Evolutionary conservation across 2,113 vertebrate genomes (phyloP).

Genomic region (Eubucco bourcierii): DNA sequence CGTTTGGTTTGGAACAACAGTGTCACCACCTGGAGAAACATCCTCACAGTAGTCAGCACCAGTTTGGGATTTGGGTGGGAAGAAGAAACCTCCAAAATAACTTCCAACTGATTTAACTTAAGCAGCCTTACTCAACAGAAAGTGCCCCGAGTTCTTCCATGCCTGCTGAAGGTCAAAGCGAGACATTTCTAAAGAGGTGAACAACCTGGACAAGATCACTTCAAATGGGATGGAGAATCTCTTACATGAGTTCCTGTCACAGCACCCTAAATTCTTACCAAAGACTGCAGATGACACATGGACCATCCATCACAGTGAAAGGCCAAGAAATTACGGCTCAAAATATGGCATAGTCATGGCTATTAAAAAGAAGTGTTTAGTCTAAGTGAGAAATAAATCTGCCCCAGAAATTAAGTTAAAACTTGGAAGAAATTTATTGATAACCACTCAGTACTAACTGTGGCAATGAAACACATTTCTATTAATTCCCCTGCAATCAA

Average conservation of each 20-base stretch:
- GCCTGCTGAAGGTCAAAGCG: not conserved
- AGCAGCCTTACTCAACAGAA: not conserved
- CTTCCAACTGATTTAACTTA: not conserved
- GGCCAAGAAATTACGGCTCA: not conserved
- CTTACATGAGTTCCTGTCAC: not conserved
- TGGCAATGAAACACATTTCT: not conserved
- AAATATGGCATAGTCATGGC: not conserved
- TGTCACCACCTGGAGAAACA: slow-evolving; percentile 40
- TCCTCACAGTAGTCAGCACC: not conserved
- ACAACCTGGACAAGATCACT: not conserved
- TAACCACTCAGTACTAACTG: not conserved
- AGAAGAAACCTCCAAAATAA: not conserved
- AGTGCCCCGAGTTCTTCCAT: not conserved
- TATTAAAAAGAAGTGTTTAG: not conserved
- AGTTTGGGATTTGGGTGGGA: not conserved
- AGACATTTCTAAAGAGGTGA: not conserved
- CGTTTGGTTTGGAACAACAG: slow-evolving; percentile 1
- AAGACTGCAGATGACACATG: not conserved
- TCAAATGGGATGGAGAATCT: not conserved
- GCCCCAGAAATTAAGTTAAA: not conserved
- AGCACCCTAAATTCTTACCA: not conserved
- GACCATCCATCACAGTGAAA: not conserved
- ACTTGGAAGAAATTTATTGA: not conserved
- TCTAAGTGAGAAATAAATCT: not conserved
- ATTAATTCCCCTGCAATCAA: not conserved